phyloP scores from a whole-genome alignment of 2,113 vertebrate genomes.

The Eclectus roratus region DNA sequence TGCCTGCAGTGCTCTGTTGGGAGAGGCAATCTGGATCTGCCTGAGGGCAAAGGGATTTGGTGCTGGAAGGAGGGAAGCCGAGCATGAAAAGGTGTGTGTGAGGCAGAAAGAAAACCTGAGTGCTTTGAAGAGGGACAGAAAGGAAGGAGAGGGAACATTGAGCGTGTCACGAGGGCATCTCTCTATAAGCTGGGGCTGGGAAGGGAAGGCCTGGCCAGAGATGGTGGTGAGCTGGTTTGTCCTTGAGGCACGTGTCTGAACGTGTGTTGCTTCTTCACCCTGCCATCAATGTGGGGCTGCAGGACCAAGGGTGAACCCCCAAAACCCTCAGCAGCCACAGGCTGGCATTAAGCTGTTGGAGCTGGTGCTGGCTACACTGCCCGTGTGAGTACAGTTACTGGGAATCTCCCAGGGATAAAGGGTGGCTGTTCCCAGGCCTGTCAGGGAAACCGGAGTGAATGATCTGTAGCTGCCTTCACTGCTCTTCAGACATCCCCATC shows the following conservation, averaged over 20 bases:
- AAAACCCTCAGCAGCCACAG: neutral
- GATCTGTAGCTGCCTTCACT: neutral
- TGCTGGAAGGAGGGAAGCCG: neutral
- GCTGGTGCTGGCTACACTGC: fast-evolving
- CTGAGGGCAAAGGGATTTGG: neutral
- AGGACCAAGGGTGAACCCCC: neutral
- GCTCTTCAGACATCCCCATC: neutral
- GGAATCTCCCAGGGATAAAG: neutral
- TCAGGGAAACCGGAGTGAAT: neutral
- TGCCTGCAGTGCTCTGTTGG: neutral
- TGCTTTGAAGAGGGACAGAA: neutral
- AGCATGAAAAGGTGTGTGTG: neutral
- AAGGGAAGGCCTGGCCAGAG: neutral
- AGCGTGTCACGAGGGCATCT: neutral
- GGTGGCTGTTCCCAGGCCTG: neutral
- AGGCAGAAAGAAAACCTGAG: neutral
- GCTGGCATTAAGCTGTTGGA: neutral
- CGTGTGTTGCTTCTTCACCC: neutral
- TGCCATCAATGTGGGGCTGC: neutral
- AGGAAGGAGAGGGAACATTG: neutral
- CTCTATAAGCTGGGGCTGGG: neutral
- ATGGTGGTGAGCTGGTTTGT: neutral
- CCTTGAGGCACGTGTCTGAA: neutral
- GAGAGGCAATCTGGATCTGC: neutral
- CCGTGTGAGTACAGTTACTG: neutral